Conservation (phyloP, 2,888 invertebrate species). For the Tyria jacobaeae region DNA sequence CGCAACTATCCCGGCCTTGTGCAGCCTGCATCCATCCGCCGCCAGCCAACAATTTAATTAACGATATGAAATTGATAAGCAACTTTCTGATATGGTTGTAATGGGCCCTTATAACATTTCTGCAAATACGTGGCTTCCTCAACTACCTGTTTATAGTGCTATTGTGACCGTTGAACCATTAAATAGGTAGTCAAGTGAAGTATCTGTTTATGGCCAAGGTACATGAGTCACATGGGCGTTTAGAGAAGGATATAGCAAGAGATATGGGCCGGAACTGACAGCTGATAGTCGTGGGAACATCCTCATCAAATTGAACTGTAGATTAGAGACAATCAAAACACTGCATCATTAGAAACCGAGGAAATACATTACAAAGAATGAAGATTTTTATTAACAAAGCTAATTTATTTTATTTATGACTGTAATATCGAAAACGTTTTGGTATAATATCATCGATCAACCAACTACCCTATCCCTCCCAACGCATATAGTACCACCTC, state of each 20-base stretch:
- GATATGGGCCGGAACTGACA: slow-evolving; percentile 38
- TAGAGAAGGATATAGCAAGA: slow-evolving; percentile 19
- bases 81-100: no score
- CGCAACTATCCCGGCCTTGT: no score
- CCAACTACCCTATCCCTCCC: no score
- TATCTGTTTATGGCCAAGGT: slow-evolving; percentile 7
- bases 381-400: not conserved
- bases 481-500: no score
- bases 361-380: not conserved
- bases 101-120: no score
- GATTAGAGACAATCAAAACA: slow-evolving; percentile 15
- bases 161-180: not conserved
- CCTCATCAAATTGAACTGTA: slow-evolving; percentile 28
- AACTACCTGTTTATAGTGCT: no score
- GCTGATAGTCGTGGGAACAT: slow-evolving; percentile 51
- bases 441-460: no score
- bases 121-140: not conserved
- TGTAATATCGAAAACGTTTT: no score
- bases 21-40: no score
- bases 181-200: not conserved
- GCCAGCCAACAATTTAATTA: no score
- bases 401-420: no score
- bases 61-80: no score
- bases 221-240: slow-evolving; percentile 14
- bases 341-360: slow-evolving; percentile 2